Base-by-base conservation (phyloP, 2,113 vertebrate genomes). In the Oryzias javanicus region DNA sequence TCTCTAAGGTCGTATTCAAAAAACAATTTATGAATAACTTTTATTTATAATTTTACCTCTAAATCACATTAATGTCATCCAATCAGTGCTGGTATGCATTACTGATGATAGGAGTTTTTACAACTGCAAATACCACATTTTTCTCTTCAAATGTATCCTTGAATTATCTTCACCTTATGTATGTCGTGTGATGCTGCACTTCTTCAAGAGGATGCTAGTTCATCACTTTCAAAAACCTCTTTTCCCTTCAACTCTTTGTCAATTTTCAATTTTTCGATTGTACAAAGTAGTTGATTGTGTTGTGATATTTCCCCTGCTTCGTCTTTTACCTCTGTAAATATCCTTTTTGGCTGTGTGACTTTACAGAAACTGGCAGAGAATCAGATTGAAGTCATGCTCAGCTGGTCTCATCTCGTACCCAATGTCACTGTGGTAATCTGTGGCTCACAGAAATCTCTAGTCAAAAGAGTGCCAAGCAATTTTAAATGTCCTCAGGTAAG, bases 331-430 rank as follows among this genome's bases (percentile, higher is more conserved):
- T 81, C 44, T 69, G 66, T 67, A 65, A 65, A 68, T 74, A 69
- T 76, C 82, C 63, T 55, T 81, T 61, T 80, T 54, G 50, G 55
- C 58, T 82, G 81, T 58, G 53, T 82, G 73, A 85, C 75, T 81
- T 82, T 81, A 82, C 80, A 80, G 76, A 54, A 70, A 67, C 74
- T 59, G 74, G 59, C 74, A 70, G 67, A 49, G 78, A 73, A 78
- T 84, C 84, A 71, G 79, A 90, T 86, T 88, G 80, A 76, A 82
- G 82, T 85, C 83, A 86, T 70, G 79, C 81, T 83, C 74, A 86
- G 80, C 50, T 77, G 59, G 60, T 67, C 72, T 53, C 57, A 41
- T 74, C 81, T 84, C 70, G 65, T 66, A 72, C 58, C 67, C 64
- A 79, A 83, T 81, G 70, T 66, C 79, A 74, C 70, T 74, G 79